Base-by-base conservation (phyloP, 2,888 invertebrate species). In the Cybosia mesomella region DNA sequence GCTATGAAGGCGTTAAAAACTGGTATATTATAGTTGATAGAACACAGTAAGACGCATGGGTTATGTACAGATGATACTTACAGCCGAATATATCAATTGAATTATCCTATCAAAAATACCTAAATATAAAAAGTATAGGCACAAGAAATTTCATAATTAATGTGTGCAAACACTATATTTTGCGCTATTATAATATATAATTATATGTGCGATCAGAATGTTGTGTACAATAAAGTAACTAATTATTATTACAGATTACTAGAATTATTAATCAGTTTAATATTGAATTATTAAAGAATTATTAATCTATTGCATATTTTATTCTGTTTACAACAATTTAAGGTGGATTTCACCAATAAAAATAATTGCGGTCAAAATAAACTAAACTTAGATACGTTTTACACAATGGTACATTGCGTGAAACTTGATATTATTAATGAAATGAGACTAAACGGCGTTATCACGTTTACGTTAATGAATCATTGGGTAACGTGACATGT, bases 121-220 rank as follows among this genome's bases (percentile, higher is more conserved):
- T 92, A 90, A 82, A 89, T 92, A 90, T 89, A 91, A 92, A 49
- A 92, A 89, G 87, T 92, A 91, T 92, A 94, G 94, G 94, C 94
- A 94, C 94, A 87, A 92, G 92, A 92, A 93, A 92, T 90, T 87
- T 89, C 89, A 91, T 90, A 90, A 89, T 90, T 82, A 89, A 87
- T 72, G 79, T 85, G 92, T 93, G 93, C 92, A 89, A 72, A 77
- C 75, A 83, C 86, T 89, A 88, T 84, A 80, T 76, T 75, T 76
- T 77, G 80, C 79, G 79, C 76, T 79, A 81, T 76, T 68, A 68
- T 74, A 81, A 66, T 73, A 79, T 68, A 68, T 74, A 81, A 66
- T 73, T 79, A 34, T 59, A 66, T 77, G 83, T 83, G 84, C 84
- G 67, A 79, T 81, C 74, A 72, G 80, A 81, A 77, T 76, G 58